Evolutionary conservation across 2,797 vertebrate genomes (phyloP).

Genomic region (Acipenser transmontanus): DNA sequence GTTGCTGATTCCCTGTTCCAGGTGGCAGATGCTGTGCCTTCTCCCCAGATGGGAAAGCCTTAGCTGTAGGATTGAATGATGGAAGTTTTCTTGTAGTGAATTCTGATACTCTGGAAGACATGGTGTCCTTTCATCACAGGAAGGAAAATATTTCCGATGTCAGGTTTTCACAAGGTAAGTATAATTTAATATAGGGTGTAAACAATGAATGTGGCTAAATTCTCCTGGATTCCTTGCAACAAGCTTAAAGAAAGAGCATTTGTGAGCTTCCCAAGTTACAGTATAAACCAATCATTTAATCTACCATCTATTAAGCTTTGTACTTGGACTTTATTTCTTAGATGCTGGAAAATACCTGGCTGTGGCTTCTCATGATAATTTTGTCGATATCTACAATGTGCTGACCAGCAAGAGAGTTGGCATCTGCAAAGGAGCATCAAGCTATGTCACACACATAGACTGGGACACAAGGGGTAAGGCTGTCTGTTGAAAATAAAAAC

Average conservation of each 20-base stretch:
- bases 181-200: neutral
- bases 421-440: slow-evolving; percentile 88
- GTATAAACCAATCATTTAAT: neutral
- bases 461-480: slow-evolving; percentile 85
- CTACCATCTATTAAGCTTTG: neutral
- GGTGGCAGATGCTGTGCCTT: slow-evolving; percentile 93
- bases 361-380: slow-evolving; percentile 90
- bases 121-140: slow-evolving; percentile 95
- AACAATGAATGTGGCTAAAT: too few species aligned
- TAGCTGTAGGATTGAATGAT: slow-evolving; percentile 88
- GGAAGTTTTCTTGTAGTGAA: slow-evolving; percentile 96
- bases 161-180: slow-evolving; percentile 84
- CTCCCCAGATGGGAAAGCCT: slow-evolving; percentile 91
- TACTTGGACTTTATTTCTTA: slow-evolving; percentile 37
- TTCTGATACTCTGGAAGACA: slow-evolving; percentile 91
- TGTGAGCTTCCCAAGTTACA: neutral
- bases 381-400: slow-evolving; percentile 95
- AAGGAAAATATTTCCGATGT: slow-evolving; percentile 92
- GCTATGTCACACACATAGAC: slow-evolving; percentile 90
- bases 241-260: neutral
- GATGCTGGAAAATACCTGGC: slow-evolving; percentile 90
- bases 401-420: slow-evolving; percentile 92
- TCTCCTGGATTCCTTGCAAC: neutral
- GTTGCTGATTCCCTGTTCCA: slow-evolving; percentile 31
- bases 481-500: neutral